Evolutionary conservation across 2,888 invertebrate species (phyloP), one percentile per base, ranked within the genome.

Genomic region (Melanchra persicariae): DNA sequence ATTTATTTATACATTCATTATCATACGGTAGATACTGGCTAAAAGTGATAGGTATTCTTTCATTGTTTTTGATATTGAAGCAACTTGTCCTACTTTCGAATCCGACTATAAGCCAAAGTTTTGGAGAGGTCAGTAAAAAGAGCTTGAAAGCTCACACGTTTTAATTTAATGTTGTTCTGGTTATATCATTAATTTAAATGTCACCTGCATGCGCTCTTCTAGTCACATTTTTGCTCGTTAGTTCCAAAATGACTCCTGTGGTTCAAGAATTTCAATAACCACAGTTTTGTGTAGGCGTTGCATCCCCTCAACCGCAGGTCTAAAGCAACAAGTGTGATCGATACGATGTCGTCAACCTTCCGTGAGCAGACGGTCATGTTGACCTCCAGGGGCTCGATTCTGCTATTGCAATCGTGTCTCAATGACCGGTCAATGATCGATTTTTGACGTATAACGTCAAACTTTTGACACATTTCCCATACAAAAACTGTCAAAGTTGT

Each of bases 241-340:
- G 3, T 30, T 55, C n/a, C 8, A 8, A 47, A 30, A 60, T 47
- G 15, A 3, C 19, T 1, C 15, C 22, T 49, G 19, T 24, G 15
- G 3, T 71, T 52, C 19, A 24, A 5, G 22, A 10, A 45, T 54
- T 47, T 12, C 15, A 54, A 24, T 47, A 6, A 17, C 26, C 55
- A 30, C 22, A 17, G 47, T 40, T 24, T 22, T 57, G 30, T 45
- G 58, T 66, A 70, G 54, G 70, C 60, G n/a, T 40, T 52, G 24
- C 37, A 47, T 58, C 22, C 12, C 43, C 15, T 37, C 34, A 22
- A 40, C 22, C 8, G 10, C 51, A 65, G 40, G 47, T 52, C 61
- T 61, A 54, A 22, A 54, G 82, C 84, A 82, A 84, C 84, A 84
- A 79, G 82, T 80, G 30, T 58, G 67, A 82, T 84, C 82, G 69